Percentiles rank a stretch among this genome's conserved stretches.
Evolutionary conservation across 2,888 invertebrate species (phyloP).

Genomic region (Agrotis puta): DNA sequence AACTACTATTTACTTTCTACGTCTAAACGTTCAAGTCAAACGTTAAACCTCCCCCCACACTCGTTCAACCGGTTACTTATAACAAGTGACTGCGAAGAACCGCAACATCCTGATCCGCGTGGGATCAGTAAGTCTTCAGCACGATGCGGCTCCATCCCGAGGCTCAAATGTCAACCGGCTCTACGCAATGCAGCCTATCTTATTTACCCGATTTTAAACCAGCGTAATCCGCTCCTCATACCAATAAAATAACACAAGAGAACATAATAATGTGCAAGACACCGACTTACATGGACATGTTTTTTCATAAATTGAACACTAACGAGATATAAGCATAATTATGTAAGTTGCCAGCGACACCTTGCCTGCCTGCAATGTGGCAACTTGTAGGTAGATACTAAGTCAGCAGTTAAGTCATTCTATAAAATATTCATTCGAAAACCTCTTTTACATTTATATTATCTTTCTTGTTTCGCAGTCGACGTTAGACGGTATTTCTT

Average conservation of each 20-base stretch:
- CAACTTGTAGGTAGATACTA: slow-evolving; percentile 47
- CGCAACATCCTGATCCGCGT: slow-evolving; percentile 84
- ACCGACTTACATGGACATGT: slow-evolving; percentile 23
- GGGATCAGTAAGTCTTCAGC: slow-evolving; percentile 79
- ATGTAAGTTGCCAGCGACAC: slow-evolving; percentile 28
- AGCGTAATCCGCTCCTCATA: slow-evolving; percentile 66
- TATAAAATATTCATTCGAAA: slow-evolving; percentile 77
- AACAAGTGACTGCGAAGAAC: slow-evolving; percentile 76
- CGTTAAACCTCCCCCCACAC: slow-evolving; percentile 68
- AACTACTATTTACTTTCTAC: not conserved
- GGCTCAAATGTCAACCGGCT: slow-evolving; percentile 86
- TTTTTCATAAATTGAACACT: slow-evolving; percentile 51
- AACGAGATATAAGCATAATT: slow-evolving; percentile 55
- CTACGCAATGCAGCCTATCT: slow-evolving; percentile 80
- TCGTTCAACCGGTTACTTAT: slow-evolving; percentile 75
- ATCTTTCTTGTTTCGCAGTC: slow-evolving; percentile 65
- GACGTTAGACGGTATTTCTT: slow-evolving; percentile 39
- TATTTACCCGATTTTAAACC: slow-evolving; percentile 72
- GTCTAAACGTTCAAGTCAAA: slow-evolving; percentile 57
- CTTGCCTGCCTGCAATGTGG: slow-evolving; percentile 46
- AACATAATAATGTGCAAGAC: slow-evolving; percentile 24
- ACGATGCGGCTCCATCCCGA: slow-evolving; percentile 68
- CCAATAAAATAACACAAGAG: slow-evolving; percentile 55
- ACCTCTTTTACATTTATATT: slow-evolving; percentile 75
- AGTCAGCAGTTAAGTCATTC: slow-evolving; percentile 65